Base-by-base conservation (phyloP, 53 echinoderm and acorn worm genomes). In the Crossaster papposus region DNA sequence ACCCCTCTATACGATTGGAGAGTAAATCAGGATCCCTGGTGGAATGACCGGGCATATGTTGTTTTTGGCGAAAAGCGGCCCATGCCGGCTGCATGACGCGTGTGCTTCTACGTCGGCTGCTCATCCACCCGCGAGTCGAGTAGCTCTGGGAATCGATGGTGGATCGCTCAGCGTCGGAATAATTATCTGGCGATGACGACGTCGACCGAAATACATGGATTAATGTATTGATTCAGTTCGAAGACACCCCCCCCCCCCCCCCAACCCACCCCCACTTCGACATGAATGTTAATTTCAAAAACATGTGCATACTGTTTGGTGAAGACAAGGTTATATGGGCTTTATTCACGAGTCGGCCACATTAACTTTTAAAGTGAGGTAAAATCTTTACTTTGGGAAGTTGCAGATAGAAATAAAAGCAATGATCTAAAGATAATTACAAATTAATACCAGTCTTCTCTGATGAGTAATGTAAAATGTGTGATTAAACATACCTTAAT, bases 161-260 rank as follows among this genome's bases (percentile, higher is more conserved):
- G 53, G 51, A 72, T 72, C 65, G 70, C 84, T 26, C 83, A 2
- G 70, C 28, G 18, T 37, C 37, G 36, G 83, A 83, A 68, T 83
- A 38, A 83, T 83, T 83, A 83, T 83, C 8, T 22, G 17, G 70
- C 68, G 8, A 12, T 84, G 71, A 72, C 84, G 84, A 84, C 84
- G 72, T 20, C 28, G 32, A 38, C 71, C 84, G 23, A 22, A 30
- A 68, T 14, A 82, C 26, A 65, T 17, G 36, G 37, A 68, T 82
- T 14, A 26, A 38, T 82, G 44, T 82, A 68, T 82, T 64, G 38
- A 65, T 68, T n/a, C 28, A 68, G 26, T 20, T 26, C 26, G 28
- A 68, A n/a, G n/a, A 68, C 24, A 3, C 68, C 17, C 44, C 62
- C 23, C 17, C n/a, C n/a, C n/a, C n/a, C n/a, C n/a, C n/a, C n/a